Evolutionary conservation across 1,140 invertebrate genomes (phyloP).

Genomic region (Scaptomyza hsui): DNA sequence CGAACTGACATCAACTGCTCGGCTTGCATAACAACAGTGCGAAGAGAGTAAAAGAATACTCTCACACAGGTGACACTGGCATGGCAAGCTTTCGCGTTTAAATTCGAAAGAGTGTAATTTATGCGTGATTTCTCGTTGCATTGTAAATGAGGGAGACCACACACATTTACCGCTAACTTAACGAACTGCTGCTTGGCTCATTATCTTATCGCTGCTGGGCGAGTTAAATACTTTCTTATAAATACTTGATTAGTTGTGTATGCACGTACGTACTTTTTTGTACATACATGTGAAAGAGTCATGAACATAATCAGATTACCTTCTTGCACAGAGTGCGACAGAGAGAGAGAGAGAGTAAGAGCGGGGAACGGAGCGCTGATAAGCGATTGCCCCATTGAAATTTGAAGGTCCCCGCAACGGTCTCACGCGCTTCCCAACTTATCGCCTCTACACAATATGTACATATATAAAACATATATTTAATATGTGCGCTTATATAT

Average conservation of each 20-base stretch:
- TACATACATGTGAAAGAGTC: constrained; percentile 27
- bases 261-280: constrained; percentile 13
- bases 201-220: constrained; percentile 32
- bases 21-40: constrained; percentile 33
- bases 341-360: background rate
- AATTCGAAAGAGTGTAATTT: background rate
- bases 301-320: constrained; percentile 46
- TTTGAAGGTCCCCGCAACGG: constrained; percentile 44
- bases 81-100: background rate
- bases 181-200: constrained; percentile 1
- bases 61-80: too few species aligned
- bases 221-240: constrained; percentile 23
- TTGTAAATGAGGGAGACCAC: background rate
- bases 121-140: background rate
- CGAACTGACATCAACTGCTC: background rate
- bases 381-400: constrained; percentile 30
- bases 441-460: constrained; percentile 28
- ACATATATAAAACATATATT: background rate
- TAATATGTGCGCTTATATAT: background rate
- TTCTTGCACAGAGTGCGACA: background rate
- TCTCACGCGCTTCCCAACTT: constrained; percentile 40
- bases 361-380: constrained; percentile 23
- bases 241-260: constrained; percentile 22
- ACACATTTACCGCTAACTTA: background rate
- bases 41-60: background rate